A percentile compares a stretch with the other conserved stretches of the same genome.
Conservation (phyloP, 2,888 invertebrate genomes). For the Drosophila emarginata region DNA sequence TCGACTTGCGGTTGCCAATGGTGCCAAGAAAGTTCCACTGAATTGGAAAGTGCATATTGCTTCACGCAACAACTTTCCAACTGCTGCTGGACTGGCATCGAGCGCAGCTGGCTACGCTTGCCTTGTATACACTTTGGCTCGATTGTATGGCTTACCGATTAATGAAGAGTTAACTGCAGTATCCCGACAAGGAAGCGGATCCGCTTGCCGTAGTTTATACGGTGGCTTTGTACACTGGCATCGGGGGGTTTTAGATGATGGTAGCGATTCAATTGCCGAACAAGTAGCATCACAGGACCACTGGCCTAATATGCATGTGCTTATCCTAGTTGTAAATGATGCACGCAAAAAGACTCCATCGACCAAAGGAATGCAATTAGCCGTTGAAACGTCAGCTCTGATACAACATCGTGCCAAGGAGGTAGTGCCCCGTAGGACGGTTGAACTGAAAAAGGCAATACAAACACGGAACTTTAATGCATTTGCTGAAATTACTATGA, state of each 20-base stretch:
- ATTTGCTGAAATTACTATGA: conserved; percentile 97
- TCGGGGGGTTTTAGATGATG: conserved; percentile 86
- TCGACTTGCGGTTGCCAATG: conserved; percentile 67
- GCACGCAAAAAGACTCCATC: conserved; percentile 92
- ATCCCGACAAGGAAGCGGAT: conserved; percentile 95
- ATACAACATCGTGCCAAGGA: conserved; percentile 88
- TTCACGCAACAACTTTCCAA: conserved; percentile 98
- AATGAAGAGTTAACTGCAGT: conserved; percentile 90
- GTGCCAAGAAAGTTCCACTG: conserved; percentile 79
- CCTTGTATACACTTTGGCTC: conserved; percentile 90
- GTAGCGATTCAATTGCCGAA: conserved; percentile 89
- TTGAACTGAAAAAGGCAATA: conserved; percentile 83
- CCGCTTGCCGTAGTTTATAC: conserved; percentile 96
- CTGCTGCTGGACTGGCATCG: conserved; percentile 98
- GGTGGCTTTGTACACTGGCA: conserved; percentile 98
- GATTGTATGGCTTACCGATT: conserved; percentile 88
- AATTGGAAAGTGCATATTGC: conserved; percentile 91
- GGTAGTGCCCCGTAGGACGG: conserved; percentile 89
- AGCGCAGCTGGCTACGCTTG: conserved; percentile 99
- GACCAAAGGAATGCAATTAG: conserved; percentile 93
- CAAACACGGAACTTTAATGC: conserved; percentile 88
- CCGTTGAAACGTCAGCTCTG: conserved; percentile 91
- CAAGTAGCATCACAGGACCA: conserved; percentile 89
- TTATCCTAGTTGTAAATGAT: conserved; percentile 95
- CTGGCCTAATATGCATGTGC: conserved; percentile 95